Conservation (phyloP, 2,888 invertebrate genomes). For the Philereme vetulata region DNA sequence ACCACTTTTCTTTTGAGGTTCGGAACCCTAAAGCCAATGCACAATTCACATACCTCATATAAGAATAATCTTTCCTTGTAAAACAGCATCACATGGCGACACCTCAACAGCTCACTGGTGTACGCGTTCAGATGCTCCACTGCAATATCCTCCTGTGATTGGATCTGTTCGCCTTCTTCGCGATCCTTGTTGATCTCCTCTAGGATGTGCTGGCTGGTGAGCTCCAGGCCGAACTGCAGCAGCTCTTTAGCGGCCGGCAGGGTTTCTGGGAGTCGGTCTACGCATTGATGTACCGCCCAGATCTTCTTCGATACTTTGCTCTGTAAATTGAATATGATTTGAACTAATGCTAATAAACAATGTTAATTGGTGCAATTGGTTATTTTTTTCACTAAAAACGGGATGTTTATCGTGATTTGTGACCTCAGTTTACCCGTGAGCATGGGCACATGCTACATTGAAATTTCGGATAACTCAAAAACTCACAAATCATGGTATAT, state of each 20-base stretch:
- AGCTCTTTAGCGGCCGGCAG: conserved; percentile 88
- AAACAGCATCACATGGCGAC: conserved; percentile 86
- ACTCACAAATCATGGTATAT: too few species aligned
- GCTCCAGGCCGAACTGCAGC: conserved; percentile 88
- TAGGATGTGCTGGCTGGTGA: conserved; percentile 87
- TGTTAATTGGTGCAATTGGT: too few species aligned
- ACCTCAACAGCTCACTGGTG: conserved; percentile 86
- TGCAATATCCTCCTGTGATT: conserved; percentile 57
- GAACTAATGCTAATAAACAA: too few species aligned
- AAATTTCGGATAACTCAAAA: too few species aligned
- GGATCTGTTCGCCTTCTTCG: conserved; percentile 18
- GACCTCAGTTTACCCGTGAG: too few species aligned
- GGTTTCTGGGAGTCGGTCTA: conserved; percentile 88
- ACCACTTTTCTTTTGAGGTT: too few species aligned
- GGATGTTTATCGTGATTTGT: too few species aligned
- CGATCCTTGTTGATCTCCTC: conserved; percentile 73
- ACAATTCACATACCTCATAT: conserved; percentile 82
- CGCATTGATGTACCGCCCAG: conserved; percentile 92
- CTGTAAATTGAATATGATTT: conserved; percentile 56
- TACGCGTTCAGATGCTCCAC: conserved; percentile 83
- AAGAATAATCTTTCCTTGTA: conserved; percentile 88
- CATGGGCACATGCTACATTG: too few species aligned
- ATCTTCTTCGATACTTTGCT: conserved; percentile 89
- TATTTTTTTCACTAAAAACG: too few species aligned
- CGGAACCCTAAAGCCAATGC: background rate